Conservation (phyloP, 2,888 invertebrate genomes). For the Drosophila mulleri region DNA sequence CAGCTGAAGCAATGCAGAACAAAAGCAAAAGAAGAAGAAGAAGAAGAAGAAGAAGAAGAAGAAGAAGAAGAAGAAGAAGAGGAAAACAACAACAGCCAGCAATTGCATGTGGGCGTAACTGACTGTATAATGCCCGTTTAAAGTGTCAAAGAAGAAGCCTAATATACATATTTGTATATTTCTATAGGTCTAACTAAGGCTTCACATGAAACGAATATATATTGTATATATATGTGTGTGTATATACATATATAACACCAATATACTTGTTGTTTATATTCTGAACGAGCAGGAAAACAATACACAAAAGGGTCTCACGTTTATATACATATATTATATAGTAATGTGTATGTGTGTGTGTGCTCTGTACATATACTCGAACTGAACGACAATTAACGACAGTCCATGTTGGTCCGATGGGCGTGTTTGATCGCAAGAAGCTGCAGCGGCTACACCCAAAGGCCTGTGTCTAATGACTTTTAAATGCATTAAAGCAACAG, state of each 20-base stretch:
- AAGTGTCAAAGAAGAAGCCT: neutral
- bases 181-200: neutral
- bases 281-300: neutral
- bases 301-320: constrained; percentile 16
- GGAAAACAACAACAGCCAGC: neutral
- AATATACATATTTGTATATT: neutral
- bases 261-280: neutral
- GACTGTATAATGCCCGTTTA: neutral
- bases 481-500: constrained; percentile 65
- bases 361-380: constrained; percentile 10
- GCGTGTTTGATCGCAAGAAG: constrained; percentile 46
- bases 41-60: neutral
- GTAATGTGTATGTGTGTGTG: constrained; percentile 2
- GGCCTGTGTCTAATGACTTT: constrained; percentile 74
- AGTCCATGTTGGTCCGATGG: constrained; percentile 50
- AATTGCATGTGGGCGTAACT: neutral
- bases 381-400: constrained; percentile 74
- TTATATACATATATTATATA: neutral
- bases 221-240: too few relatives aligned
- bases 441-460: constrained; percentile 33
- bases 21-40: neutral
- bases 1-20: constrained; percentile 25
- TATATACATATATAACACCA: neutral
- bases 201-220: too few relatives aligned
- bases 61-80: neutral